Conservation (phyloP, 2,113 vertebrate species). For the Thermophis baileyi region DNA sequence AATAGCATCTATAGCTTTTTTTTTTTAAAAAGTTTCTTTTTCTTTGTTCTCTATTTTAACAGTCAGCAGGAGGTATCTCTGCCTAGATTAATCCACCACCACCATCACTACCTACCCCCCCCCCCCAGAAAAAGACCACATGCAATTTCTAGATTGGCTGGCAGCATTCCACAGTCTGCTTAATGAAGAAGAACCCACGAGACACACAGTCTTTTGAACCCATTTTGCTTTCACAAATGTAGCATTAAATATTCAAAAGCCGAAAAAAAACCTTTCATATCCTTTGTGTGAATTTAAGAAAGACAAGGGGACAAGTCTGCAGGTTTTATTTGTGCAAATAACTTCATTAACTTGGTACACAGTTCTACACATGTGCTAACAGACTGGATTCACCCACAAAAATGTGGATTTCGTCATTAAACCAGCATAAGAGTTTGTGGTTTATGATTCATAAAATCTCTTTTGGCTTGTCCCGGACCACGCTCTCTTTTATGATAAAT, state of each 20-base stretch:
- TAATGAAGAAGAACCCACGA: slow-evolving; percentile 49
- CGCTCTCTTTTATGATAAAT: neutral
- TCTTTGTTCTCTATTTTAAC: slow-evolving; percentile 30
- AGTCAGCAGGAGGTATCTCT: slow-evolving; percentile 54
- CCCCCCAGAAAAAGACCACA: slow-evolving; percentile 52
- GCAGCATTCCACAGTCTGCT: slow-evolving; percentile 46
- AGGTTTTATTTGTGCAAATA: slow-evolving; percentile 11
- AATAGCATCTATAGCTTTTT: slow-evolving; percentile 28
- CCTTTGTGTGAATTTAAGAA: neutral
- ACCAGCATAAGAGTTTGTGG: neutral
- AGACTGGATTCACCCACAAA: neutral
- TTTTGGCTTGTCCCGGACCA: neutral
- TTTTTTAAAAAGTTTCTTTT: neutral
- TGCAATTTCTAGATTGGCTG: slow-evolving; percentile 54
- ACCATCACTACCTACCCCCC: neutral
- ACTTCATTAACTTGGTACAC: slow-evolving; percentile 12
- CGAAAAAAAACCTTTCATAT: neutral
- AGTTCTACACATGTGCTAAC: neutral
- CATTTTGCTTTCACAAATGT: slow-evolving; percentile 31
- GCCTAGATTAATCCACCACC: slow-evolving; percentile 39
- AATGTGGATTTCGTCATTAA: neutral
- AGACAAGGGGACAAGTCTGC: neutral
- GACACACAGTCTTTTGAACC: slow-evolving; percentile 37
- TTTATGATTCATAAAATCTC: neutral
- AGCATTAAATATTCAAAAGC: neutral